Evolutionary conservation across 2,113 vertebrate species (phyloP).

Genomic region (Sorex fumeus): DNA sequence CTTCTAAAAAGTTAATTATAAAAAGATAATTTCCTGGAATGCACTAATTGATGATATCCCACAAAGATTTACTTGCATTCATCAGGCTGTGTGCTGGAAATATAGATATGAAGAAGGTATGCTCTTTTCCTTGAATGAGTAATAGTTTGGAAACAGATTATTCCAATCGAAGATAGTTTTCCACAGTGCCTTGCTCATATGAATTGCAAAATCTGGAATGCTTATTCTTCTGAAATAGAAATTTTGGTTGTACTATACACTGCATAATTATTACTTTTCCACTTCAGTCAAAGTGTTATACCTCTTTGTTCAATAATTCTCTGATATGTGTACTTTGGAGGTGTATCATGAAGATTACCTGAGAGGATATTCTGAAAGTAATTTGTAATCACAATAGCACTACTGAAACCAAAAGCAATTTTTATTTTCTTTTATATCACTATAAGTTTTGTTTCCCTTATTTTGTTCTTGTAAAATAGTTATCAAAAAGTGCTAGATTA

Average conservation of each 20-base stretch:
- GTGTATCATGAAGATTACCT: neutral
- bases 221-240: neutral
- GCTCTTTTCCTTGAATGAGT: neutral
- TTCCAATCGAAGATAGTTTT: neutral
- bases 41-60: neutral
- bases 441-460: neutral
- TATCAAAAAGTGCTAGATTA: neutral
- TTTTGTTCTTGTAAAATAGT: constrained; percentile 11
- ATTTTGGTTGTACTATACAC: neutral
- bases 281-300: neutral
- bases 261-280: constrained; percentile 1
- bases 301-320: neutral
- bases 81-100: neutral
- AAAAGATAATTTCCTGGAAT: neutral
- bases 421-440: neutral
- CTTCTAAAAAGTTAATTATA: constrained; percentile 17
- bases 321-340: neutral
- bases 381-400: constrained; percentile 9
- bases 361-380: neutral
- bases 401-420: neutral
- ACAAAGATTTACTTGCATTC: constrained; percentile 5
- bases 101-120: neutral
- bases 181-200: neutral
- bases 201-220: neutral
- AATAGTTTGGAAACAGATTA: neutral